phyloP scores from a whole-genome alignment of 2,113 vertebrate species.

The Bujurquina vittata region DNA sequence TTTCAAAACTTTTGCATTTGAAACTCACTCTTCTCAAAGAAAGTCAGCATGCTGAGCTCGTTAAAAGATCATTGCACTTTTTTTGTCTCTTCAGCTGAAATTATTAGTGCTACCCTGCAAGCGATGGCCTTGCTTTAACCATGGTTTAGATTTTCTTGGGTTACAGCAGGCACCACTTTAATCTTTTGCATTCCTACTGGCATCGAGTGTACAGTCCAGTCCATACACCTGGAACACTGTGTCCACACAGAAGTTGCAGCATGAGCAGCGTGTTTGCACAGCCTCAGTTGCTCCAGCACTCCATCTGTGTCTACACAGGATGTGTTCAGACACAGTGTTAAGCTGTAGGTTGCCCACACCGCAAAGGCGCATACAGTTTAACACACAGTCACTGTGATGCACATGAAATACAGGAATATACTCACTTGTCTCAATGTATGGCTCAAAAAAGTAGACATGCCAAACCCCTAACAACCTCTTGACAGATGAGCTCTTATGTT shows the following conservation, averaged over 20 bases:
- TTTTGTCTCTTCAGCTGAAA: neutral
- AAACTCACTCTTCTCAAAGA: neutral
- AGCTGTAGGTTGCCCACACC: neutral
- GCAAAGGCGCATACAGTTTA: neutral
- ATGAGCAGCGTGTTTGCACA: neutral
- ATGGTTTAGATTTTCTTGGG: neutral
- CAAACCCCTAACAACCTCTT: neutral
- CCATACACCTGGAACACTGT: neutral
- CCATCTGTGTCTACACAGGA: neutral
- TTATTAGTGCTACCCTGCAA: neutral
- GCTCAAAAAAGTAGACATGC: neutral
- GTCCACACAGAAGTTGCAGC: neutral
- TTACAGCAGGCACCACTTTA: conserved; percentile 1
- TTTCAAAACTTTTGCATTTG: neutral
- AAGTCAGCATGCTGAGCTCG: conserved; percentile 5
- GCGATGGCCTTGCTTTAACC: neutral
- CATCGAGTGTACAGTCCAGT: neutral
- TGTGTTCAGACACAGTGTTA: neutral
- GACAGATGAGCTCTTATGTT: neutral
- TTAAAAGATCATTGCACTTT: neutral
- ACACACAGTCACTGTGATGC: neutral
- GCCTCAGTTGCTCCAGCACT: neutral
- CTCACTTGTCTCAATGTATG: neutral
- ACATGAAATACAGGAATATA: neutral
- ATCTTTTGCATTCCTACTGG: conserved; percentile 10